phyloP scores from a whole-genome alignment of 2,113 vertebrate species.

The Poeciliopsis retropinna region DNA sequence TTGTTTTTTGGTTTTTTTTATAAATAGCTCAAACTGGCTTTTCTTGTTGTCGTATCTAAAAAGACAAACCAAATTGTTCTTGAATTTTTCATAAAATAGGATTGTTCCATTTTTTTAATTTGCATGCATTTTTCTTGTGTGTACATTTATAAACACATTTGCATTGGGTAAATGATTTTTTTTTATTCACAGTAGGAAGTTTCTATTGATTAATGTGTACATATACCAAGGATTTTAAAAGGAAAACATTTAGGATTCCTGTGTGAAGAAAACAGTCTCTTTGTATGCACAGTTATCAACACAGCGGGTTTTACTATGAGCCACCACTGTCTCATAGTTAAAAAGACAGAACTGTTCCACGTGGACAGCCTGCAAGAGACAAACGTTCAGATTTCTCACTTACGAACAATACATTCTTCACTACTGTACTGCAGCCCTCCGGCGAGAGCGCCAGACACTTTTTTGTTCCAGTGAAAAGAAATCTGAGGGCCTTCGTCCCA shows the following conservation, averaged over 20 bases:
- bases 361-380: not conserved
- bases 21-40: too few species aligned
- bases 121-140: too few species aligned
- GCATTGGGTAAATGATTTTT: too few species aligned
- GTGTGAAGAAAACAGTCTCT: not conserved
- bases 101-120: too few species aligned
- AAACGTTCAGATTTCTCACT: slow-evolving; percentile 7
- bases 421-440: not conserved
- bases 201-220: too few species aligned
- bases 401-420: slow-evolving; percentile 18
- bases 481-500: slow-evolving; percentile 12
- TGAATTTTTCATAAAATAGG: too few species aligned
- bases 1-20: too few species aligned
- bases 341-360: slow-evolving; percentile 19
- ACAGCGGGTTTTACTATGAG: slow-evolving; percentile 9
- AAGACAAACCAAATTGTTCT: too few species aligned
- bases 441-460: slow-evolving; percentile 7
- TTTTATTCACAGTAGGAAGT: too few species aligned
- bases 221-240: not conserved
- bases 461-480: slow-evolving; percentile 26
- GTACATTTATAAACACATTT: too few species aligned
- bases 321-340: slow-evolving; percentile 8
- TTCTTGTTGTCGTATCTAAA: too few species aligned
- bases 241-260: not conserved
- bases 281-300: not conserved